These are phyloP conservation scores for Magallana ariakensis DNA, from an alignment of 1,140 invertebrate species.

Conservation along the genomic window DNA sequence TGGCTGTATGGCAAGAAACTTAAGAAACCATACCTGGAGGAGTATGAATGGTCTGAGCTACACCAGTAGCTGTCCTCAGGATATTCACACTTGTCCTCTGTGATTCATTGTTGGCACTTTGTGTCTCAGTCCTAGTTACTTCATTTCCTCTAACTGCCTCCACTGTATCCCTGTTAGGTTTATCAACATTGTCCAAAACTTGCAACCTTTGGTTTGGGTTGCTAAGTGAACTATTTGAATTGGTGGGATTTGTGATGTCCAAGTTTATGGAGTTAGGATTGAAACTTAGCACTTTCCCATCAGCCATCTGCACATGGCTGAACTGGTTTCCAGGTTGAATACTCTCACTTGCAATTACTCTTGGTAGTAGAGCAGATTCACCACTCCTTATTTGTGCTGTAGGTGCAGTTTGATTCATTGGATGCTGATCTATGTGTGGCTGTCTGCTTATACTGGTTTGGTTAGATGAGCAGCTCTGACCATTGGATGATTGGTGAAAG, in stretches of 20 bases:
- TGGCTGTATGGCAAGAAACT: too few relatives aligned
- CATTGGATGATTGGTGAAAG: not conserved
- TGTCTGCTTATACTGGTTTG: not conserved
- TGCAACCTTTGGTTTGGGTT: not conserved
- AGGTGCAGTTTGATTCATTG: not conserved
- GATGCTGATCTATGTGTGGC: not conserved
- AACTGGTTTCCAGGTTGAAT: too few relatives aligned
- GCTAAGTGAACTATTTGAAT: not conserved
- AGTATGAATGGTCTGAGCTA: not conserved
- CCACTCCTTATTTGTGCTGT: not conserved
- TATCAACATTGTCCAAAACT: not conserved
- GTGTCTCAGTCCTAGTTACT: not conserved
- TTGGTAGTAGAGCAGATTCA: not conserved
- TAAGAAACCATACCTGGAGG: not conserved
- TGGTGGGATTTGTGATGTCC: not conserved
- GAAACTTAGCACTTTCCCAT: not conserved
- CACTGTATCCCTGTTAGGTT: not conserved
- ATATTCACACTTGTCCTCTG: not conserved
- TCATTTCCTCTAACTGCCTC: not conserved
- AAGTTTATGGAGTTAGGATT: not conserved
- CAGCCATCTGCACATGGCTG: not conserved
- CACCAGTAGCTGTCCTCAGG: not conserved
- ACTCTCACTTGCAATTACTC: too few relatives aligned
- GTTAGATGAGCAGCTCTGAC: not conserved
- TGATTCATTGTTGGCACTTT: not conserved